phyloP scores from a whole-genome alignment of 2,888 invertebrate species.

The Clostera curtula region DNA sequence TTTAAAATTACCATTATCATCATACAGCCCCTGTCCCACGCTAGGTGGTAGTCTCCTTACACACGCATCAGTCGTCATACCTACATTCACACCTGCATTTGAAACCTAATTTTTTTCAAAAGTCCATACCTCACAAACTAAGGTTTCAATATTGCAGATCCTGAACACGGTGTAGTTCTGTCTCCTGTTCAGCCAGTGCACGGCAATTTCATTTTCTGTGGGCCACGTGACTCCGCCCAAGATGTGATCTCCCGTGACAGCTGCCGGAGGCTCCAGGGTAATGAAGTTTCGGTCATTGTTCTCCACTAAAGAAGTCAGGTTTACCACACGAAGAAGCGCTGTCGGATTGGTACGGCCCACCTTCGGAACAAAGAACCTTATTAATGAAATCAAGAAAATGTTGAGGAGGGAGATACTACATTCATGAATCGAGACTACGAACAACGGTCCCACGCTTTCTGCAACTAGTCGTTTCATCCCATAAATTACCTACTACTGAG shows the following conservation, averaged over 20 bases:
- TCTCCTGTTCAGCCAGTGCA: slow-evolving; percentile 88
- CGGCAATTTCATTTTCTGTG: slow-evolving; percentile 77
- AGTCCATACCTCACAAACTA: slow-evolving; percentile 41
- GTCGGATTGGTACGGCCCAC: slow-evolving; percentile 83
- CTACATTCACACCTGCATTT: too few species aligned
- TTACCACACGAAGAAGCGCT: slow-evolving; percentile 78
- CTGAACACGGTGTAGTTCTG: slow-evolving; percentile 83
- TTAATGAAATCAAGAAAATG: background rate
- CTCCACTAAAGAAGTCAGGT: slow-evolving; percentile 48
- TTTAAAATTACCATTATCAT: too few species aligned
- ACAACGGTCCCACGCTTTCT: too few species aligned
- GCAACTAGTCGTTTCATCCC: too few species aligned
- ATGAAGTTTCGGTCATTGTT: slow-evolving; percentile 30
- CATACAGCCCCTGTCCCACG: too few species aligned
- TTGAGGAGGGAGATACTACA: background rate
- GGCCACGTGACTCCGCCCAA: slow-evolving; percentile 85
- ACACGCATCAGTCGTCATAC: too few species aligned
- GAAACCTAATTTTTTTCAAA: too few species aligned
- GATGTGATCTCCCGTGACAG: slow-evolving; percentile 77
- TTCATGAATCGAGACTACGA: too few species aligned
- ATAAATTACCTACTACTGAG: too few species aligned
- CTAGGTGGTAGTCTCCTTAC: too few species aligned
- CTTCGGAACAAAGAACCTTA: slow-evolving; percentile 36
- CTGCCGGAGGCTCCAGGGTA: slow-evolving; percentile 60
- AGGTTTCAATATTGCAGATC: slow-evolving; percentile 65